Percentiles rank a stretch among this genome's conserved stretches.
These are phyloP conservation scores for Tinamus major DNA, from an alignment of 2,797 vertebrate genomes.

Conservation along the genomic window DNA sequence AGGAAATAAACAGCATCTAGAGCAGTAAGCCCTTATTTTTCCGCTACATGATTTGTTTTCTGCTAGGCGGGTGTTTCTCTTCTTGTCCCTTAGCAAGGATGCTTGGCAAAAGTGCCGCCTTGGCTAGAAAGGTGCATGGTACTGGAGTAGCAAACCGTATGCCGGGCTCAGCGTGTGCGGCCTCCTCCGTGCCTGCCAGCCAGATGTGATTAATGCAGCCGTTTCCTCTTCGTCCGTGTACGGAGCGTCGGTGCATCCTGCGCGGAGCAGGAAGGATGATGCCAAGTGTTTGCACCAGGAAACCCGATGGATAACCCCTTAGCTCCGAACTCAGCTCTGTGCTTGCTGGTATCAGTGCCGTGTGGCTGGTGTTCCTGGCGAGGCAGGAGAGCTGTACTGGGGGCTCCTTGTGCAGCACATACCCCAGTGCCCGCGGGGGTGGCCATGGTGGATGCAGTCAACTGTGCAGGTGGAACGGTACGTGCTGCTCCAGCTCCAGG, in stretches of 20 bases:
- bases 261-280: slow-evolving; percentile 45
- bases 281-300: not conserved
- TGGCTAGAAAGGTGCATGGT: not conserved
- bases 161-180: not conserved
- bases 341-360: fast-evolving
- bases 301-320: not conserved
- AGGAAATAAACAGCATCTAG: not conserved
- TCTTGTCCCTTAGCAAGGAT: not conserved
- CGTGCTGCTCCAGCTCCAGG: slow-evolving; percentile 23
- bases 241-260: not conserved
- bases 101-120: not conserved
- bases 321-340: not conserved
- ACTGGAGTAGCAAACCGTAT: not conserved
- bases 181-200: not conserved
- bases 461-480: not conserved
- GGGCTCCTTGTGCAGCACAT: not conserved
- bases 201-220: slow-evolving; percentile 53
- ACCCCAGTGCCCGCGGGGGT: fast-evolving
- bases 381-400: not conserved
- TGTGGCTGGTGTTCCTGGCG: not conserved
- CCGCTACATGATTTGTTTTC: not conserved
- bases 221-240: slow-evolving; percentile 18
- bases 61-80: not conserved
- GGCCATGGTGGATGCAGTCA: not conserved
- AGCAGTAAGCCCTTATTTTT: not conserved